A percentile compares a stretch with the other conserved stretches of the same genome.
phyloP scores from a whole-genome alignment of 2,797 vertebrate genomes.

The Novumbra hubbsi region DNA sequence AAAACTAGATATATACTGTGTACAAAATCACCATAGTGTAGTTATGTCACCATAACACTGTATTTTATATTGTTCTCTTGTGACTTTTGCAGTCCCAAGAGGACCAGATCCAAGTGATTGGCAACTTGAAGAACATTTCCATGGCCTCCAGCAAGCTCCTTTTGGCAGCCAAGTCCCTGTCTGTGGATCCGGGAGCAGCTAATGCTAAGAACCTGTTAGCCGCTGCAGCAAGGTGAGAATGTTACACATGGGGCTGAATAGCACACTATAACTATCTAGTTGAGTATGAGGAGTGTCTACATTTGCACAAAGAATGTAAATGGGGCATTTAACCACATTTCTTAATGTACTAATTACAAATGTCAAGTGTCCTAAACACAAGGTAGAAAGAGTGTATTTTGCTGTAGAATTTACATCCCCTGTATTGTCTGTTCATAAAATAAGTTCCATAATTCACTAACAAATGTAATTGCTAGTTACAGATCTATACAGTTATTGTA shows the following conservation, averaged over 20 bases:
- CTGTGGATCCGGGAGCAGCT: constrained; percentile 95
- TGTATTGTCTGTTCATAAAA: too few species aligned
- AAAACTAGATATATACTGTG: too few species aligned
- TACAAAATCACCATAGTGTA: too few species aligned
- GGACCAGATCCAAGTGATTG: constrained; percentile 97
- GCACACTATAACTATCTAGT: background rate
- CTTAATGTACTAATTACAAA: too few species aligned
- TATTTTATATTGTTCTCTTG: constrained; percentile 10
- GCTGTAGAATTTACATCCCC: too few species aligned
- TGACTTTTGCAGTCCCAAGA: constrained; percentile 87
- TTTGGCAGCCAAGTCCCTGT: constrained; percentile 95
- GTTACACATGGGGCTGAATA: background rate
- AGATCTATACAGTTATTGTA: too few species aligned
- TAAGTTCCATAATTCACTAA: too few species aligned
- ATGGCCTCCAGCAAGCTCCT: constrained; percentile 98
- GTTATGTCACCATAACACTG: too few species aligned
- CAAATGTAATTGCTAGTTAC: too few species aligned
- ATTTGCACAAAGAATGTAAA: background rate
- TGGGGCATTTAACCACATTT: too few species aligned
- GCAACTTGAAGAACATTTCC: constrained; percentile 98
- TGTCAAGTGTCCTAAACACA: too few species aligned
- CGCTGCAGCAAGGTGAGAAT: constrained; percentile 90
- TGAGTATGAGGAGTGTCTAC: background rate
- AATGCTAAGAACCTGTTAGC: constrained; percentile 98
- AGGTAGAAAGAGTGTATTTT: too few species aligned